phyloP scores from a whole-genome alignment of 1,140 invertebrate species.

The Zaprionus nigranus region DNA sequence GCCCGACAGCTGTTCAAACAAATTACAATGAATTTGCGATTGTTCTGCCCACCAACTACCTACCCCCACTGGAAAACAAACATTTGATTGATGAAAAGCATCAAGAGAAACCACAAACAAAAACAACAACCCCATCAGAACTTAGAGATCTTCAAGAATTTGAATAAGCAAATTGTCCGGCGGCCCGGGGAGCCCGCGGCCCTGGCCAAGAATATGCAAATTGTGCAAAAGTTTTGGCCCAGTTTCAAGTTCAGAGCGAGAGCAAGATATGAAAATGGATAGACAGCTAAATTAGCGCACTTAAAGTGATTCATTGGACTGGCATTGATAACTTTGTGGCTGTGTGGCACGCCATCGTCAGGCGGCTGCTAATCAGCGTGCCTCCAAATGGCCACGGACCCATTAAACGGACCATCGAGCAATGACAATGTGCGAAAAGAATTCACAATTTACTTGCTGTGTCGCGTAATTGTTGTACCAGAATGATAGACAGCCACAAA shows the following conservation, averaged over 20 bases:
- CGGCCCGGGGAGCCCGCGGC: not conserved
- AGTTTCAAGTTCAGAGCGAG: slow-evolving; percentile 17
- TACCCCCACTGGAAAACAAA: slow-evolving; percentile 36
- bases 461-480: not conserved
- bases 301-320: slow-evolving; percentile 70
- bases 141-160: slow-evolving; percentile 67
- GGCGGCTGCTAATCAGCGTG: slow-evolving; percentile 39
- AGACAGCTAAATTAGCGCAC: slow-evolving; percentile 65
- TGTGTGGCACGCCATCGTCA: slow-evolving; percentile 62
- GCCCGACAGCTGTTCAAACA: slow-evolving; percentile 72
- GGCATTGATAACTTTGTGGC: slow-evolving; percentile 72
- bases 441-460: slow-evolving; percentile 32
- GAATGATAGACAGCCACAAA: not conserved
- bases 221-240: slow-evolving; percentile 29
- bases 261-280: slow-evolving; percentile 40
- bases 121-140: slow-evolving; percentile 25
- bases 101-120: slow-evolving; percentile 50
- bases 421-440: slow-evolving; percentile 30
- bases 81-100: slow-evolving; percentile 78
- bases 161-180: slow-evolving; percentile 61
- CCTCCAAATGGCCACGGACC: slow-evolving; percentile 8
- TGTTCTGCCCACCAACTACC: slow-evolving; percentile 44
- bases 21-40: slow-evolving; percentile 80
- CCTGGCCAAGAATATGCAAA: slow-evolving; percentile 55
- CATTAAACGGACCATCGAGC: slow-evolving; percentile 43